phyloP scores from a whole-genome alignment of 1,140 invertebrate genomes.

The Danaus plexippus region DNA sequence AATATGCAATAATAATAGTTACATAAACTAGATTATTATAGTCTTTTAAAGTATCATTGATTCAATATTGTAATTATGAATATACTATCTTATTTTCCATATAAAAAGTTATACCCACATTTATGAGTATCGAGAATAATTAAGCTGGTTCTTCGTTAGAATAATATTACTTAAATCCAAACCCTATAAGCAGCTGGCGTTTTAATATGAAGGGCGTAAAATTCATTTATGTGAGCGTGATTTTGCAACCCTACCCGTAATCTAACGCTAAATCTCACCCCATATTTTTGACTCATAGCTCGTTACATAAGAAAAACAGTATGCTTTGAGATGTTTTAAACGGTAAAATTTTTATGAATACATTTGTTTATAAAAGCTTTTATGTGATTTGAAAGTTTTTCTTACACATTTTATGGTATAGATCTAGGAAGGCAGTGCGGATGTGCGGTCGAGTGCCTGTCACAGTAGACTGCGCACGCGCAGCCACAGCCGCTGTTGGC shows the following conservation, averaged over 20 bases:
- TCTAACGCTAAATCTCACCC: slow-evolving; percentile 48
- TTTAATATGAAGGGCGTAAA: slow-evolving; percentile 43
- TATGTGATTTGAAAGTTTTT: slow-evolving; percentile 10
- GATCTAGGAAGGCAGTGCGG: slow-evolving; percentile 59
- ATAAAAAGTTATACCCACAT: not conserved
- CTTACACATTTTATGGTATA: slow-evolving; percentile 27
- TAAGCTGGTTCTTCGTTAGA: slow-evolving; percentile 40
- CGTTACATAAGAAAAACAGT: slow-evolving; percentile 4
- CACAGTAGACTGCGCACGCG: slow-evolving; percentile 45
- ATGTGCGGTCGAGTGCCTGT: slow-evolving; percentile 61
- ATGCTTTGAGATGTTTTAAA: not conserved
- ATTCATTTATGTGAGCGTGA: slow-evolving; percentile 51
- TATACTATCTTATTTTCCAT: too few relatives aligned
- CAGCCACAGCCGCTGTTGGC: slow-evolving; percentile 53
- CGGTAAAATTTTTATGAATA: not conserved
- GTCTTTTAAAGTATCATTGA: slow-evolving; percentile 1
- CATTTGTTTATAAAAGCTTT: not conserved
- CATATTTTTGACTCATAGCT: slow-evolving; percentile 35
- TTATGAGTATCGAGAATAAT: slow-evolving; percentile 4
- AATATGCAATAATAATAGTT: slow-evolving; percentile 30
- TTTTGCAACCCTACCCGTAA: slow-evolving; percentile 64
- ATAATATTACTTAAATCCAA: slow-evolving; percentile 49
- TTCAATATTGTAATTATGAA: too few relatives aligned
- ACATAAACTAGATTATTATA: slow-evolving; percentile 11
- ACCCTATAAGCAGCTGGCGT: slow-evolving; percentile 47